A percentile compares a stretch with the other conserved stretches of the same genome.
Evolutionary conservation across 2,888 invertebrate species (phyloP).

Genomic region (Drosophila sordidapex): DNA sequence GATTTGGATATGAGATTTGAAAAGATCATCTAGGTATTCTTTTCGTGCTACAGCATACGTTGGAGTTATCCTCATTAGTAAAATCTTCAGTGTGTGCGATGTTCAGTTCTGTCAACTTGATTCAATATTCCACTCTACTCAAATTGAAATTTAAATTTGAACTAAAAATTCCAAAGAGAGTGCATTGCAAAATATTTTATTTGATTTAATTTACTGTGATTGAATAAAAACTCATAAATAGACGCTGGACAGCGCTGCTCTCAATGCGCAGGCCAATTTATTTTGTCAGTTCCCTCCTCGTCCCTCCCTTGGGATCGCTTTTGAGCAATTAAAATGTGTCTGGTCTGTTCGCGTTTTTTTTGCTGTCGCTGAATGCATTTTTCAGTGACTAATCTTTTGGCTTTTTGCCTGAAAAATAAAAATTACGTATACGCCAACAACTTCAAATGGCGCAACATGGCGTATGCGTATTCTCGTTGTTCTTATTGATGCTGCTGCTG

Average conservation of each 20-base stretch:
- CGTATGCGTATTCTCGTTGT: slow-evolving; percentile 61
- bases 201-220: slow-evolving; percentile 65
- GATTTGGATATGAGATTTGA: not conserved
- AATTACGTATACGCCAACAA: slow-evolving; percentile 74
- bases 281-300: slow-evolving; percentile 29
- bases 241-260: slow-evolving; percentile 14
- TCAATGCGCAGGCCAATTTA: slow-evolving; percentile 56
- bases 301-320: slow-evolving; percentile 37
- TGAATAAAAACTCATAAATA: slow-evolving; percentile 72
- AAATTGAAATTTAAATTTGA: slow-evolving; percentile 35
- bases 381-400: slow-evolving; percentile 45
- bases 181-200: slow-evolving; percentile 39
- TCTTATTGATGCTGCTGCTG: slow-evolving; percentile 42
- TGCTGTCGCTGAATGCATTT: slow-evolving; percentile 54
- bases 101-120: not conserved
- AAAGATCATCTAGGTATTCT: not conserved
- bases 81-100: not conserved
- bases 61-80: not conserved
- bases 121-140: not conserved
- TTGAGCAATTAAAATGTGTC: slow-evolving; percentile 75
- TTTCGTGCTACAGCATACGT: not conserved
- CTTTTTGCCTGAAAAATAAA: slow-evolving; percentile 69
- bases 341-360: slow-evolving; percentile 39
- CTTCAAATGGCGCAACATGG: slow-evolving; percentile 74
- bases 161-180: slow-evolving; percentile 31